Conservation (phyloP, 2,888 invertebrate species). For the Drosophila histrio region DNA sequence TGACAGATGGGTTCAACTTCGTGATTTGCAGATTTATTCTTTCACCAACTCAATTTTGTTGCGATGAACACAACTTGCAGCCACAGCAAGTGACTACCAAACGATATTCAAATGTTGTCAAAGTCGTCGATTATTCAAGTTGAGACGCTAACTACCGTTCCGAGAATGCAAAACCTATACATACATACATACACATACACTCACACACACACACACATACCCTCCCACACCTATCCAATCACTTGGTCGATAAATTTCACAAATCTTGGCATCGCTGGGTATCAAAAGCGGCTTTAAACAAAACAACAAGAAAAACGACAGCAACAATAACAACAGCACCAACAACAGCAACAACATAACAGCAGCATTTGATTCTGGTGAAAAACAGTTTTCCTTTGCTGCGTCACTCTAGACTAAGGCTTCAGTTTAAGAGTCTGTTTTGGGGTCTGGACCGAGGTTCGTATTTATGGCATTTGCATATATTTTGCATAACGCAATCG, state of each 20-base stretch:
- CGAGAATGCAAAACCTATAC: constrained; percentile 51
- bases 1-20: constrained; percentile 76
- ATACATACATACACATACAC: constrained; percentile 5
- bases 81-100: constrained; percentile 45
- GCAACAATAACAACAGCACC: constrained; percentile 1
- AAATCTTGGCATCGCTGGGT: constrained; percentile 78
- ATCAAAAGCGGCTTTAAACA: constrained; percentile 42
- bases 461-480: constrained; percentile 82
- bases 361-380: constrained; percentile 50
- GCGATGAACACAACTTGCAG: constrained; percentile 14
- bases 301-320: not conserved
- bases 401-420: constrained; percentile 52
- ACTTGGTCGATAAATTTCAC: constrained; percentile 80
- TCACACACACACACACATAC: constrained; percentile 3
- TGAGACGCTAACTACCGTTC: constrained; percentile 71
- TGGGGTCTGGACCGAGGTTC: constrained; percentile 30
- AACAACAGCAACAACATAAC: constrained; percentile 26
- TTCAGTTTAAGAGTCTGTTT: constrained; percentile 24
- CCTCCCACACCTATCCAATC: constrained; percentile 68
- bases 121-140: constrained; percentile 73
- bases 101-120: constrained; percentile 78
- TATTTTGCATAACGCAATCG: constrained; percentile 84
- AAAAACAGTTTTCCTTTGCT: constrained; percentile 61
- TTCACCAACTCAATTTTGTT: constrained; percentile 57
- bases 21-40: constrained; percentile 72